Evolutionary conservation across 2,888 invertebrate species (phyloP).

Genomic region (Drosophila buzzatii): DNA sequence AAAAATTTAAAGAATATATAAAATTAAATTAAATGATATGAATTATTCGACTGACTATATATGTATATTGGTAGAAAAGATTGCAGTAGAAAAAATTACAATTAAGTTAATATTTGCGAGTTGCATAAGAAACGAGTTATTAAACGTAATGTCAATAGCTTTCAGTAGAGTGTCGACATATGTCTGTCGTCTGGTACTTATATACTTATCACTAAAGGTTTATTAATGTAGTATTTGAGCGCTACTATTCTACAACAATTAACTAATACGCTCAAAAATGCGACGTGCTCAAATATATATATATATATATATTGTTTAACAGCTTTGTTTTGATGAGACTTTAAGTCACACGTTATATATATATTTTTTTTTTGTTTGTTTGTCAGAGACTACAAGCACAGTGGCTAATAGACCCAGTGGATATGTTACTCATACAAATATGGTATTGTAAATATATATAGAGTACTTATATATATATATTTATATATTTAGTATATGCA

Average conservation of each 20-base stretch:
- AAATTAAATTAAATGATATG: not conserved
- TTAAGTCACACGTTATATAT: slow-evolving; percentile 56
- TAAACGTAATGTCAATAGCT: slow-evolving; percentile 41
- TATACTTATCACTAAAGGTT: slow-evolving; percentile 25
- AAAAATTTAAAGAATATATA: not conserved
- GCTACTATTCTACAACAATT: slow-evolving; percentile 53
- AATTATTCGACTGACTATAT: not conserved
- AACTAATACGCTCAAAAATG: slow-evolving; percentile 55
- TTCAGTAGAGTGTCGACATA: slow-evolving; percentile 33
- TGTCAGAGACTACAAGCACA: slow-evolving; percentile 33
- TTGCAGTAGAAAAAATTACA: slow-evolving; percentile 5
- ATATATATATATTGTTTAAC: slow-evolving; percentile 35
- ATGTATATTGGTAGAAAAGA: slow-evolving; percentile 11
- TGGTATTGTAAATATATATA: not conserved
- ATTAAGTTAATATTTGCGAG: not conserved
- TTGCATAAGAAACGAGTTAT: slow-evolving; percentile 21
- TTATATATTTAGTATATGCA: slow-evolving; percentile 13
- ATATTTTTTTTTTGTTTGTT: not conserved
- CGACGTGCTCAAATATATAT: slow-evolving; percentile 33
- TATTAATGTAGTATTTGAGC: slow-evolving; percentile 42
- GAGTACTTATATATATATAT: not conserved
- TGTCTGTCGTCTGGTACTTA: slow-evolving; percentile 4
- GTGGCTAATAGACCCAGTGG: slow-evolving; percentile 73
- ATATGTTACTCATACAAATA: slow-evolving; percentile 62
- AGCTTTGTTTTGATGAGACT: slow-evolving; percentile 66